These are phyloP conservation scores for Aplocera efformata DNA, from an alignment of 2,888 invertebrate genomes.

Conservation along the genomic window DNA sequence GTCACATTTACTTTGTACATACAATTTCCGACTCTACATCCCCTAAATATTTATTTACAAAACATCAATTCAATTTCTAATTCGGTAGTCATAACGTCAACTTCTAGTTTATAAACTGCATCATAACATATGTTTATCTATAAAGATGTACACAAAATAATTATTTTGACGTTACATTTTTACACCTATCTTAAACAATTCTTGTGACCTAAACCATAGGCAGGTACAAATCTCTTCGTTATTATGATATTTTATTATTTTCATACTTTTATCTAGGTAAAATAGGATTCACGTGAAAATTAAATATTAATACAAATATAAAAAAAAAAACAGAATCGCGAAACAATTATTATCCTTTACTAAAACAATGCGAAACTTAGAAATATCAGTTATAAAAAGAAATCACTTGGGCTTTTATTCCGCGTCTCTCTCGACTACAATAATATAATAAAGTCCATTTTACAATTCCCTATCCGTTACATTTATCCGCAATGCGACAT, in stretches of 20 bases:
- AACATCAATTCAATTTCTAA: conserved; percentile 28
- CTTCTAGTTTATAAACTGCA: conserved; percentile 14
- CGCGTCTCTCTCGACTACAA: conserved; percentile 3
- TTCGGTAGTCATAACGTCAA: conserved; percentile 9
- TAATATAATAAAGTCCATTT: conserved; percentile 2
- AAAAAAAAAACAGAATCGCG: too few relatives aligned
- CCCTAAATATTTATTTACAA: conserved; percentile 25
- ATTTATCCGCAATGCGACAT: not conserved
- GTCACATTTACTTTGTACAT: conserved; percentile 24
- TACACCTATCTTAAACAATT: conserved; percentile 29
- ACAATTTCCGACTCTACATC: conserved; percentile 20
- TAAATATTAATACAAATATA: conserved; percentile 3
- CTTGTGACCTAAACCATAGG: conserved; percentile 15
- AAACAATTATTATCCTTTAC: not conserved
- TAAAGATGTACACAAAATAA: conserved; percentile 61
- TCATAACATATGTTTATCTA: conserved; percentile 14
- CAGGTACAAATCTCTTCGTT: too few relatives aligned
- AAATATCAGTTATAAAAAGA: too few relatives aligned
- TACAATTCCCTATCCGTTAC: conserved; percentile 4
- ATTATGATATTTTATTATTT: too few relatives aligned
- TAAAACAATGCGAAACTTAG: not conserved
- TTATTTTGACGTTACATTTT: conserved; percentile 38
- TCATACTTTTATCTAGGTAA: too few relatives aligned
- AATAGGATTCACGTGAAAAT: too few relatives aligned
- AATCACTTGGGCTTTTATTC: conserved; percentile 11